phyloP scores from a whole-genome alignment of 2,113 vertebrate species.

The Oxyura jamaicensis region DNA sequence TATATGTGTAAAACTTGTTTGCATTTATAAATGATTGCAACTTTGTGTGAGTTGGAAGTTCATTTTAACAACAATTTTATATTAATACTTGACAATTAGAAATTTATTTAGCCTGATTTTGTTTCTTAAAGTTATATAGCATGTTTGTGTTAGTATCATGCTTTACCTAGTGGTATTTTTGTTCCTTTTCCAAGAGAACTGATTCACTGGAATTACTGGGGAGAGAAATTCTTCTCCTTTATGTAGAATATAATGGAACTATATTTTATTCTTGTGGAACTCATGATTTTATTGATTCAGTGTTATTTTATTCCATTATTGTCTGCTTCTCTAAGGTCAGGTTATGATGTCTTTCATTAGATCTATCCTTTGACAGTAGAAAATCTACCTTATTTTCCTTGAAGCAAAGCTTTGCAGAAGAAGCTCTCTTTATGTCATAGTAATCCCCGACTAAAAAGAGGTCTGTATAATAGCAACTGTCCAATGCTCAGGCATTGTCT shows the following conservation, averaged over 20 bases:
- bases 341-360: not conserved
- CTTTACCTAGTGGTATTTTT: not conserved
- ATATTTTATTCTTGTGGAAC: not conserved
- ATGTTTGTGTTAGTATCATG: not conserved
- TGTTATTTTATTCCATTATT: not conserved
- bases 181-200: not conserved
- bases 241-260: not conserved
- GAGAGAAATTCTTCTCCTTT: not conserved
- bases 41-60: not conserved
- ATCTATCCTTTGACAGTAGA: not conserved
- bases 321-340: not conserved
- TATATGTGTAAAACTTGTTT: not conserved
- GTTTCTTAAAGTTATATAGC: not conserved
- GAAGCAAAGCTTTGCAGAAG: not conserved
- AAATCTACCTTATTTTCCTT: not conserved
- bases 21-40: not conserved
- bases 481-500: not conserved
- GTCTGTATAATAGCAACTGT: not conserved
- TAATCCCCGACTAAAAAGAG: not conserved
- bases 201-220: not conserved
- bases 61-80: not conserved
- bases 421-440: not conserved
- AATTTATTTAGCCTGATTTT: not conserved
- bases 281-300: not conserved
- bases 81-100: not conserved